Base-by-base conservation (phyloP, 2,888 invertebrate species). In the Nomada ruficornis region DNA sequence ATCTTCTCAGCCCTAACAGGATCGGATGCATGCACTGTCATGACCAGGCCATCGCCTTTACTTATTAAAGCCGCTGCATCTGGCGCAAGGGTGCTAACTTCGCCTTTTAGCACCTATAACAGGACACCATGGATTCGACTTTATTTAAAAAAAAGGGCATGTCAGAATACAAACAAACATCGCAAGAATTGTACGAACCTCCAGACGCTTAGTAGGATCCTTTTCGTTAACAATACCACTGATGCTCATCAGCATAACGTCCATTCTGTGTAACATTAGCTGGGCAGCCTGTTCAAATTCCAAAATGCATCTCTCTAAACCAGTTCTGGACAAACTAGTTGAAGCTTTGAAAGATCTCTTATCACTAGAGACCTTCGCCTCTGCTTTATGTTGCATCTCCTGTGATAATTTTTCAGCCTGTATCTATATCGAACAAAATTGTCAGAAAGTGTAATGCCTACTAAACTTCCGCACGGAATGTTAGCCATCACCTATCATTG, bases 41-140 rank as follows among this genome's bases (percentile, higher is more conserved):
- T 95, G 42, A 97, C 96, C 60, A 97, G 94, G 77, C 96, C 96
- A 93, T 97, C 97, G 0, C 97, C 97, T 91, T 96, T 96, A 23
- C 97, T 97, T 85, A 97, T 97, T 50, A 97, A 94, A 77, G 96
- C 96, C 9, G 97, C 97, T 79, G 97, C 97, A 92, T 96, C 97
- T 2, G 97, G 96, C 15, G 97, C 97, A 83, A 97, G 93, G 75
- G 94, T 94, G 50, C 95, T 95, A 82, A 96, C 92, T 92, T 96
- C 96, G 86, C 95, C 94, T 91, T 96, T 96, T 83, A 96, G 91
- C 78, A 96, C 94, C 96, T 96, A 15, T 26, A 72, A 63, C n/a
- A 68, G 18, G 20, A 54, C 20, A 15, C 36, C 13, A 15, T 23
- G 2, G 42, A 64, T 15, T 3, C 0, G 20, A 57, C 0, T 55